phyloP scores from a whole-genome alignment of 2,113 vertebrate species.

The Leptocoma aspasia region DNA sequence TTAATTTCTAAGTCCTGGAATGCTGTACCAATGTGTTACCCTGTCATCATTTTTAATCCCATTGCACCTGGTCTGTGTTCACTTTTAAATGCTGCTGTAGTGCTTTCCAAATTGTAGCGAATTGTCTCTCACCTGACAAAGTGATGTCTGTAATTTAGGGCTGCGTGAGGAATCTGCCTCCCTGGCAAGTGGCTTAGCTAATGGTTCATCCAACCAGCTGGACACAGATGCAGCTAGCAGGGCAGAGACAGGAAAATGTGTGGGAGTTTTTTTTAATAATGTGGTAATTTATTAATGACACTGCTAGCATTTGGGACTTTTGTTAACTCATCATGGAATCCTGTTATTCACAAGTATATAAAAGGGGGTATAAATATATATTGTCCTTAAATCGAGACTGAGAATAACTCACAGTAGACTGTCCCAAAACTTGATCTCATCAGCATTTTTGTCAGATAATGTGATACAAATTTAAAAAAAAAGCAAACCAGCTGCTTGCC shows the following conservation, averaged over 20 bases:
- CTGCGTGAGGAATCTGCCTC: neutral
- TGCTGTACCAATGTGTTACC: neutral
- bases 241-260: neutral
- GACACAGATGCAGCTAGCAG: neutral
- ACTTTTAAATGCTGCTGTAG: neutral
- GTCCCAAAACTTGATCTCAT: constrained; percentile 4
- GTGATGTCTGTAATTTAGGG: neutral
- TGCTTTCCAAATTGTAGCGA: neutral
- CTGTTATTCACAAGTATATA: neutral
- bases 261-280: neutral
- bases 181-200: neutral
- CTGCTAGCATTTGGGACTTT: neutral
- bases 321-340: neutral
- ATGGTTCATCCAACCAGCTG: neutral
- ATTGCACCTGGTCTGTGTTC: neutral
- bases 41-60: neutral
- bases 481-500: neutral
- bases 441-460: constrained; percentile 33
- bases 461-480: neutral
- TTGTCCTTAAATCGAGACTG: neutral
- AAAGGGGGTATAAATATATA: neutral
- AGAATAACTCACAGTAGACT: neutral
- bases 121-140: neutral
- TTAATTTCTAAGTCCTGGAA: neutral
- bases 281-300: neutral